Percentiles rank a stretch among this genome's conserved stretches.
Conservation (phyloP, 2,797 vertebrate genomes). For the Ctenopoma multispine region DNA sequence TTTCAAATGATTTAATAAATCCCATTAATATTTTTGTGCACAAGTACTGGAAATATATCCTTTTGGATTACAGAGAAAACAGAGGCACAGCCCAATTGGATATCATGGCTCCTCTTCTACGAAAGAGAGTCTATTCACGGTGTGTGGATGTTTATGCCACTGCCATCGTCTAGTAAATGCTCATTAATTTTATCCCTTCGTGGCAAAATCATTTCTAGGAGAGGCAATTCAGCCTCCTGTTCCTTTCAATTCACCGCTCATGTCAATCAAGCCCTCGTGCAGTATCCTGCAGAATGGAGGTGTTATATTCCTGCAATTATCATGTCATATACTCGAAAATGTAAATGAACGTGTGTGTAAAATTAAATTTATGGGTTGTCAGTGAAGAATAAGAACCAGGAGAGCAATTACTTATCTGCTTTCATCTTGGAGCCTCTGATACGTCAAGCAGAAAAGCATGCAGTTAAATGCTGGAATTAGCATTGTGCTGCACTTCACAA, state of each 20-base stretch:
- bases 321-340: conserved; percentile 99
- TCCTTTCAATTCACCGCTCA: conserved; percentile 99
- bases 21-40: conserved; percentile 57
- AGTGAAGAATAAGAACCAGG: conserved; percentile 99
- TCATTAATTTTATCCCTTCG: conserved; percentile 98
- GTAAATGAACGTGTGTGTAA: conserved; percentile 99
- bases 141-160: conserved; percentile 94
- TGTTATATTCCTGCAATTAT: conserved; percentile 99
- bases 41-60: conserved; percentile 46
- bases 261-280: conserved; percentile 95
- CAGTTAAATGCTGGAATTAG: conserved; percentile 99
- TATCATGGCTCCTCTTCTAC: conserved; percentile 81
- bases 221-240: conserved; percentile 98
- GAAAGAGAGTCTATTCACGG: conserved; percentile 84
- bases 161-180: conserved; percentile 93
- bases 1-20: conserved; percentile 71
- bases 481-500: conserved; percentile 95
- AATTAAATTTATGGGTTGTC: conserved; percentile 99
- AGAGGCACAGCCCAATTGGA: conserved; percentile 58
- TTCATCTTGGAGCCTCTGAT: conserved; percentile 99
- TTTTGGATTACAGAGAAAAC: conserved; percentile 62
- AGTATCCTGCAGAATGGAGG: conserved; percentile 99
- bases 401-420: conserved; percentile 99
- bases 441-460: conserved; percentile 99
- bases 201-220: conserved; percentile 96